These are phyloP conservation scores for Tragelaphus oryx DNA, from an alignment of 2,797 vertebrate species.

Conservation along the genomic window DNA sequence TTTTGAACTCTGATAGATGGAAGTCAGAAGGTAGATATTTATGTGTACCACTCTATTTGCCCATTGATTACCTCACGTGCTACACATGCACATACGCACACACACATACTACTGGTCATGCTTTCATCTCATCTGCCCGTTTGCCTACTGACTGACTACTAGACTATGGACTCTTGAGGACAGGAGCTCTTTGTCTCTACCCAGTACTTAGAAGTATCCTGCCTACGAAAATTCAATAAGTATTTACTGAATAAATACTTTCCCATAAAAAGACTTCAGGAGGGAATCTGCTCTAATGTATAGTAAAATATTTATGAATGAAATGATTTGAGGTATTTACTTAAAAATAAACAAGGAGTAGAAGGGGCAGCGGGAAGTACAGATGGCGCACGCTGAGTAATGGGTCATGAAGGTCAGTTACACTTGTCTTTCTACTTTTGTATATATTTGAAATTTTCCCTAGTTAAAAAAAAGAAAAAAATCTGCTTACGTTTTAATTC, in stretches of 20 bases:
- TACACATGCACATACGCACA: neutral
- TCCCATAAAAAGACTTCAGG: neutral
- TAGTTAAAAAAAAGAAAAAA: neutral
- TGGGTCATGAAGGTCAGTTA: neutral
- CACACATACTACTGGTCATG: neutral
- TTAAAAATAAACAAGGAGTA: neutral
- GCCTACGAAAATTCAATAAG: neutral
- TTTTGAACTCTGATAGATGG: neutral
- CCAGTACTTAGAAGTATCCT: neutral
- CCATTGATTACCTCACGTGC: neutral
- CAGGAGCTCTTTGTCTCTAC: neutral
- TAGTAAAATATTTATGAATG: neutral
- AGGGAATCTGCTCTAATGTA: neutral
- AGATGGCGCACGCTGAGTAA: neutral
- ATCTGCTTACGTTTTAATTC: neutral
- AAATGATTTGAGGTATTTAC: neutral
- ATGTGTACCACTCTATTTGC: neutral
- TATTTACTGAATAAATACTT: neutral
- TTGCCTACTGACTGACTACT: neutral
- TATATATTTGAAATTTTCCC: neutral
- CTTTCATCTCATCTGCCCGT: neutral
- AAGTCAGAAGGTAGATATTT: neutral
- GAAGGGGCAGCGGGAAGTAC: neutral
- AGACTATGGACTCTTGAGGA: neutral
- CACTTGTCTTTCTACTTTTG: neutral